Evolutionary conservation across 2,797 vertebrate species (phyloP).

Genomic region (Lerista edwardsae): DNA sequence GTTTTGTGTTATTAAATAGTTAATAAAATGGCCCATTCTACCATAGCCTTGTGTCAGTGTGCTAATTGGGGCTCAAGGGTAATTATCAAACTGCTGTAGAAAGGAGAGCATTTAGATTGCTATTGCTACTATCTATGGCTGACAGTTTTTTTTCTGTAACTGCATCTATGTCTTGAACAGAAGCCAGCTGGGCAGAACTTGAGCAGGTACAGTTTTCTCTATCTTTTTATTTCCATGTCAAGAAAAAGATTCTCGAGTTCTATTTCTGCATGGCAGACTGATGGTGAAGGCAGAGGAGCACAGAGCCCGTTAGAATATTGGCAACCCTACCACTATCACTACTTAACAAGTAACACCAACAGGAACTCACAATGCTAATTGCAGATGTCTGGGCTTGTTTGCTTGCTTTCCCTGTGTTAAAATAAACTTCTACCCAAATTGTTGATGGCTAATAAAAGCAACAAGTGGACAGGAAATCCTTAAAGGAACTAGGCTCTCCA

Average conservation of each 20-base stretch:
- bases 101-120: not conserved
- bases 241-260: not conserved
- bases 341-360: not conserved
- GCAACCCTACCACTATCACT: not conserved
- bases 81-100: not conserved
- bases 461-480: not conserved
- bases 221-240: conserved; percentile 13
- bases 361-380: not conserved
- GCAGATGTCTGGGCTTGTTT: not conserved
- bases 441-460: not conserved
- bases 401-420: not conserved
- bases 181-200: not conserved
- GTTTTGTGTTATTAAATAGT: no score
- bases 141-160: not conserved
- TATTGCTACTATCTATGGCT: not conserved
- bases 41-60: no score
- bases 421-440: not conserved
- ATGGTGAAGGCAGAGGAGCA: not conserved
- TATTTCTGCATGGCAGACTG: not conserved
- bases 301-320: not conserved
- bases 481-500: not conserved
- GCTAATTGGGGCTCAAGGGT: no score
- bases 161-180: not conserved
- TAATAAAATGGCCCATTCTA: no score
- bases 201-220: not conserved